A percentile compares a stretch with the other conserved stretches of the same genome.
Evolutionary conservation across 2,797 vertebrate species (phyloP).

Genomic region (Rhyacichthys aspro): DNA sequence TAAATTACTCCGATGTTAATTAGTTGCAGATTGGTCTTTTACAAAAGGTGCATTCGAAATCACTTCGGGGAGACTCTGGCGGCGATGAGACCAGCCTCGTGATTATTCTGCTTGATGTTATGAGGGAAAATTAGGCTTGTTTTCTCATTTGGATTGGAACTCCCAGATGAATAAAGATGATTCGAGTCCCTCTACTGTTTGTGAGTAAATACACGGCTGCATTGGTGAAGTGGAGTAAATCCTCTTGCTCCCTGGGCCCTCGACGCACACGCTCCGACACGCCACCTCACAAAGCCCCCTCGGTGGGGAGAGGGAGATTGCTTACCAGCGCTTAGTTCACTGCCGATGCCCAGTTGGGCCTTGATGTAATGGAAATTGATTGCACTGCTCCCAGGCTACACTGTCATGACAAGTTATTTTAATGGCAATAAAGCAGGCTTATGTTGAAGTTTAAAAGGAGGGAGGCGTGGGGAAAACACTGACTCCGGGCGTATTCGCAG

Average conservation of each 20-base stretch:
- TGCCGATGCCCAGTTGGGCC: conserved; percentile 59
- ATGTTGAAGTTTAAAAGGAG: conserved; percentile 65
- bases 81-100: conserved; percentile 7
- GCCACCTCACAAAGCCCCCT: conserved; percentile 30
- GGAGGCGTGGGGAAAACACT: conserved; percentile 27
- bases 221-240: conserved; percentile 21
- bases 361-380: conserved; percentile 80
- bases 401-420: conserved; percentile 78
- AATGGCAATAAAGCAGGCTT: conserved; percentile 70
- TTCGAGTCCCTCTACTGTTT: conserved; percentile 25
- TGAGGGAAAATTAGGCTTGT: conserved; percentile 28
- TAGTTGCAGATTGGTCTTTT: conserved; percentile 70
- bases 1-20: conserved; percentile 76
- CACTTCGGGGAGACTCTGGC: conserved; percentile 42
- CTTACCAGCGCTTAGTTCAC: conserved; percentile 66
- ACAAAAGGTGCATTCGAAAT: conserved; percentile 70
- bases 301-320: conserved; percentile 55
- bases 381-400: conserved; percentile 65
- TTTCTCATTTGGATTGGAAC: conserved; percentile 9
- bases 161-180: background rate
- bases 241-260: conserved; percentile 1
- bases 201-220: conserved; percentile 6
- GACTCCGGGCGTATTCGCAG: conserved; percentile 54
- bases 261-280: conserved; percentile 1
- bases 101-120: conserved; percentile 26